Evolutionary conservation across 2,797 vertebrate genomes (phyloP).

Genomic region (Paratrypauchen microcephalus): DNA sequence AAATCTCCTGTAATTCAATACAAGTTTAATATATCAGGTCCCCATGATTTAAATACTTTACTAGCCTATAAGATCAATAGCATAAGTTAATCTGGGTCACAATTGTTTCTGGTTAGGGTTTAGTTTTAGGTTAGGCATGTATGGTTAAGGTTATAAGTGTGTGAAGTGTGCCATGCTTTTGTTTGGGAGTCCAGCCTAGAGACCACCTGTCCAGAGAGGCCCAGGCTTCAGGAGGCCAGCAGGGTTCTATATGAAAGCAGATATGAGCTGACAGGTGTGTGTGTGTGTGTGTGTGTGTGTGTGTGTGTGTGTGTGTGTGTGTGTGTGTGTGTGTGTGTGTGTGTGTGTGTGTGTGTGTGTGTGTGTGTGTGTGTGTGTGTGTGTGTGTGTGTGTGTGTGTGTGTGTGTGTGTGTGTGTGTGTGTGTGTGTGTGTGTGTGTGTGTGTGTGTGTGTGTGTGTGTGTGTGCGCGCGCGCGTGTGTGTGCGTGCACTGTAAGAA

Average conservation of each 20-base stretch:
- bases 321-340: slow-evolving; percentile 45
- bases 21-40: too few species aligned
- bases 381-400: slow-evolving; percentile 45
- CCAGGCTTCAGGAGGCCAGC: slow-evolving; percentile 54
- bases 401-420: slow-evolving; percentile 58
- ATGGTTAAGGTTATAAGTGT: background rate
- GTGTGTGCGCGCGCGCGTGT: too few species aligned
- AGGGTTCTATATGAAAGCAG: slow-evolving; percentile 72
- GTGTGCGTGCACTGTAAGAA: slow-evolving; percentile 46
- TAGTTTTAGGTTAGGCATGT: too few species aligned
- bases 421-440: slow-evolving; percentile 46
- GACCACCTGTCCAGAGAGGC: slow-evolving; percentile 71
- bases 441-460: too few species aligned
- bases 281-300: slow-evolving; percentile 45
- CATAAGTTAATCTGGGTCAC: too few species aligned
- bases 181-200: slow-evolving; percentile 30
- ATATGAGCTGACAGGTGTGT: slow-evolving; percentile 78
- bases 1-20: too few species aligned
- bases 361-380: slow-evolving; percentile 62
- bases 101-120: too few species aligned
- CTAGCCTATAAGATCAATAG: too few species aligned
- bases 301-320: slow-evolving; percentile 59
- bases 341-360: slow-evolving; percentile 58
- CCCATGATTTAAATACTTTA: too few species aligned
- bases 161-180: background rate